Evolutionary conservation across 2,888 invertebrate species (phyloP), one percentile per base, ranked within the genome.

Genomic region (Galeruca laticollis): DNA sequence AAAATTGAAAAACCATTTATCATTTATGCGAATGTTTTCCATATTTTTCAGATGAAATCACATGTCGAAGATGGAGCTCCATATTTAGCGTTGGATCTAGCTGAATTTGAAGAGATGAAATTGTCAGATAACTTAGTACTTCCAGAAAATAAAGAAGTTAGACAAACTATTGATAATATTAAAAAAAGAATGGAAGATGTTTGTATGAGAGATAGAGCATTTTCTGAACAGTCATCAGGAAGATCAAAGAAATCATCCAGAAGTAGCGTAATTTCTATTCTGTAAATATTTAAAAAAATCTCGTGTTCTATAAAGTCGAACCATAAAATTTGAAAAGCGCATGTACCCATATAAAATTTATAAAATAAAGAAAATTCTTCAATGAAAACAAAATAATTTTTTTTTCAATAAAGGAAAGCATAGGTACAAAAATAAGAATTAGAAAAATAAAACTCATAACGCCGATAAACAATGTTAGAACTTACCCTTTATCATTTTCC

Each of bases 51-150:
- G 88, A 88, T 89, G 87, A 78, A 82, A n/a, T 80, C 84, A 18
- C 86, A 88, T 15, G 89, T 90, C 2, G 85, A 84, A 4, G 84
- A 86, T 54, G 88, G 90, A 0, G 90, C 90, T 0, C 90, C 91
- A 0, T 89, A 89, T 81, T 82, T 90, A 54, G 88, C 89, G 0
- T 80, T 90, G 69, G 86, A 86, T 69, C 85, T 88, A 37, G 83
- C 84, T 69, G 87, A 88, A 10, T 86, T 88, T 47, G 83, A 86
- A 13, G 87, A 87, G 2, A 82, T 88, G 0, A 83, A 86, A 68
- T 76, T 87, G 49, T 79, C 84, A 2, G 71, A 79, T 2, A 73
- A 82, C 69, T 73, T 86, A 56, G 83, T 85, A 13, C 67, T 83
- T n/a, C 84, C 85, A 13, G 76, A 76, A 10, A 79, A 76, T 37